These are phyloP conservation scores for Lysiphlebus fabarum DNA, from an alignment of 1,140 invertebrate genomes.

Conservation along the genomic window DNA sequence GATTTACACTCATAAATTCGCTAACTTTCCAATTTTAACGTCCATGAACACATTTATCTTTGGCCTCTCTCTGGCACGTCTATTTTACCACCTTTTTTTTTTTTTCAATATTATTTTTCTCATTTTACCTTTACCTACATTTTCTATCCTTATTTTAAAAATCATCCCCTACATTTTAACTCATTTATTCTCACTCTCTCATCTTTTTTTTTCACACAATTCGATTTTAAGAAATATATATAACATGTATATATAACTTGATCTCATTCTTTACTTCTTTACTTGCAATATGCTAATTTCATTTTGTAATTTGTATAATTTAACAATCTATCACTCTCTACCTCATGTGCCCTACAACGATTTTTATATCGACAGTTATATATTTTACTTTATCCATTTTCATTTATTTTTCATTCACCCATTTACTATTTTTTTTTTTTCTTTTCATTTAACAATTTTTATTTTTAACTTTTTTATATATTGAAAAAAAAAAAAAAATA, in stretches of 20 bases:
- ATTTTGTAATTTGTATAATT: slow-evolving; percentile 41
- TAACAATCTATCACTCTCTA: slow-evolving; percentile 32
- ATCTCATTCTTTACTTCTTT: slow-evolving; percentile 10
- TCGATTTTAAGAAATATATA: too few species aligned
- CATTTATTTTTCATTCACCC: too few species aligned
- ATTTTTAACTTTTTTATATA: too few species aligned
- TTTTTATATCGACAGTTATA: slow-evolving; percentile 3
- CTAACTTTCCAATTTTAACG: slow-evolving; percentile 39
- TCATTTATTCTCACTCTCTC: slow-evolving; percentile 10
- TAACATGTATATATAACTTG: not conserved
- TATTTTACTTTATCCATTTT: too few species aligned
- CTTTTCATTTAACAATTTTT: too few species aligned
- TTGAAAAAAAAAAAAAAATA: too few species aligned
- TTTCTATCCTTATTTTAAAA: slow-evolving; percentile 1
- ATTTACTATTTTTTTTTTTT: too few species aligned
- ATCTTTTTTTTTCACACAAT: slow-evolving; percentile 21
- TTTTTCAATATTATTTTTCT: slow-evolving; percentile 1
- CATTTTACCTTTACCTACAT: not conserved
- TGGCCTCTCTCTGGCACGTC: slow-evolving; percentile 11
- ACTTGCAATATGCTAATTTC: slow-evolving; percentile 32
- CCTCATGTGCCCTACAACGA: not conserved
- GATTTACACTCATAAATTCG: slow-evolving; percentile 36
- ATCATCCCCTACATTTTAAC: not conserved
- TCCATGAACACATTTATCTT: slow-evolving; percentile 35
- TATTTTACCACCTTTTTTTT: slow-evolving; percentile 19